Evolutionary conservation across 2,113 vertebrate genomes (phyloP), one percentile per base, ranked within the genome.

Genomic region (Uria lomvia): DNA sequence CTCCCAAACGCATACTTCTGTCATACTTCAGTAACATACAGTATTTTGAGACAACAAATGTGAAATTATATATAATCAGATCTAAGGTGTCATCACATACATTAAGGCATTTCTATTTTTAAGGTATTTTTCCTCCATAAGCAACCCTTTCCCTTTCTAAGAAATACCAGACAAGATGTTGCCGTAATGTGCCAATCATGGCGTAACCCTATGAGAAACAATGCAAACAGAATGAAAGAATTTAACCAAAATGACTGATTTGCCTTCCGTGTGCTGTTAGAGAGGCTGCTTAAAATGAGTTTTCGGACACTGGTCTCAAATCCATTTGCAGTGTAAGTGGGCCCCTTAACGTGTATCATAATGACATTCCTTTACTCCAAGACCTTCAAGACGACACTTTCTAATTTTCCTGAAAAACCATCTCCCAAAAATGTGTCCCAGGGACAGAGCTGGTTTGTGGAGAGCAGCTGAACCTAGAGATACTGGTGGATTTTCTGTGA

Each of bases 281-380:
- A 87, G 45, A 14, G 7, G 10, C 30, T 94, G n/a, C 52, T 77
- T 45, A 80, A 62, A 89, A 5, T 24, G 32, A 71, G 32, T 6
- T 77, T 93, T 92, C 2, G 0, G 2, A 55, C 11, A 30, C 23
- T 11, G 21, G 8, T 66, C 50, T 84, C n/a, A 77, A 94, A 77
- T 22, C 5, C 12, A 29, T 42, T 74, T 71, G 55, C 55, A 71
- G 42, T 1, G 0, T 42, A 74, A 84, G 6, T 0, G 0, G 18
- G 21, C 10, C 29, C 38, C 15, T 81, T 42, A 81, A 49, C 2
- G 22, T 20, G 11, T 49, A 66, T 12, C 6, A 1, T 23, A 63
- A 63, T 43, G 30, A 27, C 26, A 30, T 34, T 80, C 30, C 32
- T 65, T 38, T 88, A 58, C 22, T 77, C 21, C 40, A 65, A 67